Evolutionary conservation across 2,113 vertebrate species (phyloP).

Genomic region (Jaculus jaculus): DNA sequence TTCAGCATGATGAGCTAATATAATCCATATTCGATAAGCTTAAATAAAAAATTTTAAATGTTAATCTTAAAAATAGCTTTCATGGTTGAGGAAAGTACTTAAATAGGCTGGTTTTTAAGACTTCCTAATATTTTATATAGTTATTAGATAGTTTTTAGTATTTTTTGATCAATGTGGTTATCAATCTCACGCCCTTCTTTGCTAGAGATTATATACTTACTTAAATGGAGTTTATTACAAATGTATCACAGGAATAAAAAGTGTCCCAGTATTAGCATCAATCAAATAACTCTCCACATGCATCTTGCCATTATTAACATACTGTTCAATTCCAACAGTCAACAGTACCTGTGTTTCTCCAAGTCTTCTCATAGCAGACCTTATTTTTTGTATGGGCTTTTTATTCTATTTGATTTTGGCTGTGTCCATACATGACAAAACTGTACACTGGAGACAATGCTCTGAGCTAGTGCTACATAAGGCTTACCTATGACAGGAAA

Average conservation of each 20-base stretch:
- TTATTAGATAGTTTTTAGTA: background rate
- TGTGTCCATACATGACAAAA: background rate
- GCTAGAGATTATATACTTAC: background rate
- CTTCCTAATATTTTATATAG: slow-evolving; percentile 21
- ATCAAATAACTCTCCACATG: background rate
- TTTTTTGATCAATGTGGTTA: slow-evolving; percentile 30
- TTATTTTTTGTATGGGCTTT: background rate
- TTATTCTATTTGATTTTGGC: background rate
- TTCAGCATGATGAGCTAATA: slow-evolving; percentile 10
- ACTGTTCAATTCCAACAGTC: background rate
- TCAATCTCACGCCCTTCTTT: background rate
- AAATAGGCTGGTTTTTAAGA: background rate
- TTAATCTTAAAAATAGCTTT: slow-evolving; percentile 43
- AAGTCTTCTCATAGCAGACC: background rate
- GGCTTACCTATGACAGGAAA: background rate
- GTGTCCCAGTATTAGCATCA: background rate
- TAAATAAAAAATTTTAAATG: slow-evolving; percentile 10
- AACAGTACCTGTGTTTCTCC: background rate
- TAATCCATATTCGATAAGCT: background rate
- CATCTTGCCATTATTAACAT: background rate
- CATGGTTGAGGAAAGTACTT: slow-evolving; percentile 4
- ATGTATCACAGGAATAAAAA: background rate
- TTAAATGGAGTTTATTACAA: background rate
- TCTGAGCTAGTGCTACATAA: background rate
- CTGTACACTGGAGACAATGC: background rate